Evolutionary conservation across 2,113 vertebrate genomes (phyloP), one percentile per base, ranked within the genome.

Genomic region (Esox niger): DNA sequence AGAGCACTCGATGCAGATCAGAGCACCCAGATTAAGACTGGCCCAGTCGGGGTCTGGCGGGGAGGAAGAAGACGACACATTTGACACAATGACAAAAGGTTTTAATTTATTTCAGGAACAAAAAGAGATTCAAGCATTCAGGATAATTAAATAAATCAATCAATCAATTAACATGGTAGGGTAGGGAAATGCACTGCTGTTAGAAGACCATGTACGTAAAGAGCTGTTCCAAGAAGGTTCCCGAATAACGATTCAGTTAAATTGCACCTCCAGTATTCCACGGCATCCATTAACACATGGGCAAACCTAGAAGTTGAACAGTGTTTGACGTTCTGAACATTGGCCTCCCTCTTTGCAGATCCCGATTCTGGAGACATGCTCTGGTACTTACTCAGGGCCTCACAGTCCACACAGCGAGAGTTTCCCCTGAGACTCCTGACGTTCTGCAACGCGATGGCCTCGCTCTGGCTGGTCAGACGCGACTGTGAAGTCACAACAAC

Each of bases 1-100:
- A 5, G 97, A 99, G 88, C 97, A 99, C 84, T 99, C 96, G 3
- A 99, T 99, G 80, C 97, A 99, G 77, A 99, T 99, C 70, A 99
- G 94, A 23, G 96, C 96, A 2, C 97, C 97, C 35, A 99, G 88
- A 88, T 99, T 99, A 80, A 99, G 84, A 64, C 96, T 98, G 63
- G 96, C 97, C 97, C 97, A 99, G 90, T 98, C 95, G 0, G 97
- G 96, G 70, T 95, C 97, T 99, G 78, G 0, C 0, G 11, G 30
- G 8, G 7, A 38, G 20, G 60, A 25, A 55, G 15, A 38, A 64
- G 7, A 62, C 13, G 38, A 57, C 29, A 60, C 23, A 56, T 23
- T 56, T 27, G 13, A 43, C 15, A 43, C 38, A 43, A 43, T 43
- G 4, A 43, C 15, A 38, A 38, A 38, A 38, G 2, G 13, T 38